Percentiles rank a stretch among this genome's conserved stretches.
Evolutionary conservation across 2,113 vertebrate genomes (phyloP).

Genomic region (Pseudopodoces humilis): DNA sequence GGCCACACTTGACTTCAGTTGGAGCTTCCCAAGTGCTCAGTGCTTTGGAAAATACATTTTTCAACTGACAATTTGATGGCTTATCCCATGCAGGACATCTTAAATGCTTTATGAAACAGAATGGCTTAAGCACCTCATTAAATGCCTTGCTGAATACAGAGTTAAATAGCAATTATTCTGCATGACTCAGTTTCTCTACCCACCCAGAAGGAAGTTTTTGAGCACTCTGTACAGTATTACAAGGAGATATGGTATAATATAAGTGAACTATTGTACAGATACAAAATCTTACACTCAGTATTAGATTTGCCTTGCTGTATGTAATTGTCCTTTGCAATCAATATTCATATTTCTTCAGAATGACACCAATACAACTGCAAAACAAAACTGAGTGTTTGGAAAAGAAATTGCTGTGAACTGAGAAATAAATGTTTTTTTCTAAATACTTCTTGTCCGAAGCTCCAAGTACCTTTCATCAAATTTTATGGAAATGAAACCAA

Average conservation of each 20-base stretch:
- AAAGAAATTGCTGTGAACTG: neutral
- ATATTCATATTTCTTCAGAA: neutral
- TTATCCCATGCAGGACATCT: neutral
- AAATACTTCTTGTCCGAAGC: neutral
- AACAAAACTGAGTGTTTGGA: neutral
- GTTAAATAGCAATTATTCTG: neutral
- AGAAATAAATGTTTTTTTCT: neutral
- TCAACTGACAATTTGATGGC: neutral
- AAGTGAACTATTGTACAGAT: neutral
- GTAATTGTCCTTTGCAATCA: neutral
- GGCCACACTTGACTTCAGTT: neutral
- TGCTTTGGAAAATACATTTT: neutral
- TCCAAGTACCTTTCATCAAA: neutral
- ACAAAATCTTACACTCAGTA: neutral
- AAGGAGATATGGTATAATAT: neutral
- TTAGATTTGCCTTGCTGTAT: neutral
- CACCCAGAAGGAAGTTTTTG: neutral
- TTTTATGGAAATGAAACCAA: neutral
- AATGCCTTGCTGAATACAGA: neutral
- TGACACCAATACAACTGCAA: neutral
- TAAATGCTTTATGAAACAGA: neutral
- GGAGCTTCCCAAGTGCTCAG: neutral
- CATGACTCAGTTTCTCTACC: conserved; percentile 47
- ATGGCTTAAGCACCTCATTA: neutral
- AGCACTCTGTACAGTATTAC: neutral